A percentile compares a stretch with the other conserved stretches of the same genome.
Evolutionary conservation across 2,888 invertebrate species (phyloP).

Genomic region (Eristalis intricaria): DNA sequence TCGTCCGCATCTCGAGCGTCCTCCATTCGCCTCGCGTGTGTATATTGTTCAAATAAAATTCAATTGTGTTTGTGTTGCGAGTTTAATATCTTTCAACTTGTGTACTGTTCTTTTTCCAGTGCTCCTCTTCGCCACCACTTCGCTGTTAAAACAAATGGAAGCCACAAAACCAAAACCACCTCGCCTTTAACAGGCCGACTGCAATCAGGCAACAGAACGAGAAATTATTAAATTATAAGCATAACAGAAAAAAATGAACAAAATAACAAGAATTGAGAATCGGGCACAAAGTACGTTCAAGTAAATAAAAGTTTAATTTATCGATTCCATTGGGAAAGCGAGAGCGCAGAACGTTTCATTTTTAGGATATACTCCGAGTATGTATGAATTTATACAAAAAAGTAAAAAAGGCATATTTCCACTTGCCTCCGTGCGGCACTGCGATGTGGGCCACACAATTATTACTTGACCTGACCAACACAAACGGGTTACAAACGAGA

Average conservation of each 20-base stretch:
- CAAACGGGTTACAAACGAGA: background rate
- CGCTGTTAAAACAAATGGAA: conserved; percentile 30
- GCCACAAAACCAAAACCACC: conserved; percentile 29
- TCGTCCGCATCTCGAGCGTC: background rate
- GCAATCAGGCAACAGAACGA: background rate
- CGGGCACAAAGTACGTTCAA: conserved; percentile 16
- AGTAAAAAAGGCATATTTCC: background rate
- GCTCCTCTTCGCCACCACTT: background rate
- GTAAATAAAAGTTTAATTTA: conserved; percentile 45
- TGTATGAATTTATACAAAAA: background rate
- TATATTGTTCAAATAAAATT: conserved; percentile 27
- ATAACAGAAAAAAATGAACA: background rate
- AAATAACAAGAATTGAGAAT: conserved; percentile 4
- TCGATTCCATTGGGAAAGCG: conserved; percentile 42
- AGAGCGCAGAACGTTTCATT: conserved; percentile 5
- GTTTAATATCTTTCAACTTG: conserved; percentile 44
- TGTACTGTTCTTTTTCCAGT: background rate
- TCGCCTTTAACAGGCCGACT: conserved; percentile 2
- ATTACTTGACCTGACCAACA: conserved; percentile 18
- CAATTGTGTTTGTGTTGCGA: conserved; percentile 47
- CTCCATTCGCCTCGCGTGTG: background rate
- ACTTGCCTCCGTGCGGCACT: background rate
- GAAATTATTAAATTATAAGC: conserved; percentile 27
- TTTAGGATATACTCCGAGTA: background rate
- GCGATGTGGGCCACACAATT: conserved; percentile 19